Evolutionary conservation across 2,113 vertebrate genomes (phyloP).

Genomic region (Peromyscus maniculatus): DNA sequence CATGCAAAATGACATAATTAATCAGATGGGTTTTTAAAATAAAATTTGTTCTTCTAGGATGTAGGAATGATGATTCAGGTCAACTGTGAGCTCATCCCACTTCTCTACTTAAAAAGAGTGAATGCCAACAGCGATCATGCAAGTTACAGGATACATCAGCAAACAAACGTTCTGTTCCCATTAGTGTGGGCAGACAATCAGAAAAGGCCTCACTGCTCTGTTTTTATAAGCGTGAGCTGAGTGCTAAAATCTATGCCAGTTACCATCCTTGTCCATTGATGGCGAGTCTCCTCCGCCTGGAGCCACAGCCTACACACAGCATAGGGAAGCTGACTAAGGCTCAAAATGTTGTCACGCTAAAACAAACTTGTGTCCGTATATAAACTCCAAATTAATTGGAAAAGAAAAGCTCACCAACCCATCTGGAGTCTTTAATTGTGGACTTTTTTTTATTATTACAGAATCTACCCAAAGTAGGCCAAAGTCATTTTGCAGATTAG

Average conservation of each 20-base stretch:
- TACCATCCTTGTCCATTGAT: not conserved
- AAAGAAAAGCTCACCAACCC: not conserved
- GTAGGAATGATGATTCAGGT: not conserved
- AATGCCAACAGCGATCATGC: not conserved
- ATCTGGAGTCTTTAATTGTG: constrained; percentile 5
- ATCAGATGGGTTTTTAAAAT: not conserved
- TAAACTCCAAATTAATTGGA: constrained; percentile 58
- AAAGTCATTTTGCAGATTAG: not conserved
- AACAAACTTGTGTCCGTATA: not conserved
- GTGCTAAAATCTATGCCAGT: not conserved
- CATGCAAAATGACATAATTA: not conserved
- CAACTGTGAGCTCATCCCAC: not conserved
- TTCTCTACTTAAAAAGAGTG: not conserved
- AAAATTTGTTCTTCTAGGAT: not conserved
- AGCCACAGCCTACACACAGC: not conserved
- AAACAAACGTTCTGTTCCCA: not conserved
- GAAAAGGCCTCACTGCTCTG: not conserved
- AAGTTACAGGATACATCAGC: not conserved
- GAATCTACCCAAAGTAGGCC: constrained; percentile 21
- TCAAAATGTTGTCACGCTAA: constrained; percentile 35
- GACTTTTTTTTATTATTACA: not conserved
- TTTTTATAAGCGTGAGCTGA: not conserved
- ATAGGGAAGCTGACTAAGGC: not conserved
- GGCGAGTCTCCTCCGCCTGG: not conserved
- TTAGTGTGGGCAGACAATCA: not conserved